Percentiles rank a stretch among this genome's conserved stretches.
Conservation (phyloP, 1,140 invertebrate genomes). For the Sarcophaga bullata region DNA sequence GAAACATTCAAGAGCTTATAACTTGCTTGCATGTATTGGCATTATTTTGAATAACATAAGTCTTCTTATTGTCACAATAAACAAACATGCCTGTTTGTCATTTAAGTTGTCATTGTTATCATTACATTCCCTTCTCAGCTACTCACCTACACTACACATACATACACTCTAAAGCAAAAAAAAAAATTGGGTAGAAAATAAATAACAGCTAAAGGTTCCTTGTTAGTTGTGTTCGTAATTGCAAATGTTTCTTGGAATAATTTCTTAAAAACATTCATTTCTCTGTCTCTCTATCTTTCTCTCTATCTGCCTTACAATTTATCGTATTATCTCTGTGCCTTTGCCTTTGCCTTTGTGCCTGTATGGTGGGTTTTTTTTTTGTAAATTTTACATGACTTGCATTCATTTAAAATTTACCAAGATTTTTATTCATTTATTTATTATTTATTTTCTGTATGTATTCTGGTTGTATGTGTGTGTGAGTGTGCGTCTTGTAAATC, state of each 20-base stretch:
- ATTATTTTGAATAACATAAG: no score
- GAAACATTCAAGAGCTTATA: no score
- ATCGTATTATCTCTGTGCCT: neutral
- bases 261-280: neutral
- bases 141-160: neutral
- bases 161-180: neutral
- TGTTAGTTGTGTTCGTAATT: neutral
- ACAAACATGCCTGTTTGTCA: no score
- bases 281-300: neutral
- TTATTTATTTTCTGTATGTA: neutral
- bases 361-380: neutral
- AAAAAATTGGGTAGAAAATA: neutral
- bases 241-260: neutral
- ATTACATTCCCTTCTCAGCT: no score
- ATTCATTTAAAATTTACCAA: slow-evolving; percentile 1
- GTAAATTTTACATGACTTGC: slow-evolving; percentile 4
- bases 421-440: slow-evolving; percentile 16
- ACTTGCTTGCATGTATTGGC: no score
- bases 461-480: neutral
- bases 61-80: no score
- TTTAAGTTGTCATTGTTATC: no score
- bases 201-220: no score
- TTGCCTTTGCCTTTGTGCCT: neutral
- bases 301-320: neutral
- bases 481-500: neutral